A percentile compares a stretch with the other conserved stretches of the same genome.
Conservation (phyloP, 1,140 invertebrate genomes). For the Pomacea maculata region DNA sequence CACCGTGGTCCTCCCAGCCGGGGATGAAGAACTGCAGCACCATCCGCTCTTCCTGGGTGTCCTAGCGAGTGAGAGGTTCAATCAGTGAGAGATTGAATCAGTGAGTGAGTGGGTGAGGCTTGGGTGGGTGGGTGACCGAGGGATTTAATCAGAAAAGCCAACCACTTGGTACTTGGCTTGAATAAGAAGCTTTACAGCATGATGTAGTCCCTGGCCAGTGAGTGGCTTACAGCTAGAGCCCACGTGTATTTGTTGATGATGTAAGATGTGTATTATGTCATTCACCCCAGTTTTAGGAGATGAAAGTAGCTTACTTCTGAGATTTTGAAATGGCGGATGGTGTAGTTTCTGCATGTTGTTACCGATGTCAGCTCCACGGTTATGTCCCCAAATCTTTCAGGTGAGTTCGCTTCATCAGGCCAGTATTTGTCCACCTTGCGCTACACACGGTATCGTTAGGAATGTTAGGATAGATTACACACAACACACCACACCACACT, state of each 20-base stretch:
- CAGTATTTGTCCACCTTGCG: constrained; percentile 50
- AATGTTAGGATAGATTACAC: too few species aligned
- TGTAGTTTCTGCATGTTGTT: constrained; percentile 41
- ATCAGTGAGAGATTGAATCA: background rate
- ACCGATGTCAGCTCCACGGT: constrained; percentile 38
- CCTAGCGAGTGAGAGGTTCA: background rate
- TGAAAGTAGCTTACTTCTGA: constrained; percentile 23
- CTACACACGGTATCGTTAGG: constrained; percentile 12
- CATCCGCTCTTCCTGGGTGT: constrained; percentile 22
- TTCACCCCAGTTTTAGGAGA: too few species aligned
- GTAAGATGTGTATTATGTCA: too few species aligned
- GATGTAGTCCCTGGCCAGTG: too few species aligned
- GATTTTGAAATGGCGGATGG: constrained; percentile 41
- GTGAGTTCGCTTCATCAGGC: constrained; percentile 37
- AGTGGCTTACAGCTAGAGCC: too few species aligned
- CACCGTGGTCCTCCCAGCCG: constrained; percentile 43
- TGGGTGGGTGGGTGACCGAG: too few species aligned
- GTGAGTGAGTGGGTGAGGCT: background rate
- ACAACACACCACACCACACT: too few species aligned
- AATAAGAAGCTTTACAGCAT: too few species aligned
- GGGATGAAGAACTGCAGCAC: constrained; percentile 45
- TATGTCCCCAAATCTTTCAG: constrained; percentile 46
- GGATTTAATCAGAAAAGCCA: too few species aligned
- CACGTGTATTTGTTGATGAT: too few species aligned
- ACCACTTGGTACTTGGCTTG: too few species aligned